Conservation (phyloP, 1,140 invertebrate species). For the Drosophila burlai region DNA sequence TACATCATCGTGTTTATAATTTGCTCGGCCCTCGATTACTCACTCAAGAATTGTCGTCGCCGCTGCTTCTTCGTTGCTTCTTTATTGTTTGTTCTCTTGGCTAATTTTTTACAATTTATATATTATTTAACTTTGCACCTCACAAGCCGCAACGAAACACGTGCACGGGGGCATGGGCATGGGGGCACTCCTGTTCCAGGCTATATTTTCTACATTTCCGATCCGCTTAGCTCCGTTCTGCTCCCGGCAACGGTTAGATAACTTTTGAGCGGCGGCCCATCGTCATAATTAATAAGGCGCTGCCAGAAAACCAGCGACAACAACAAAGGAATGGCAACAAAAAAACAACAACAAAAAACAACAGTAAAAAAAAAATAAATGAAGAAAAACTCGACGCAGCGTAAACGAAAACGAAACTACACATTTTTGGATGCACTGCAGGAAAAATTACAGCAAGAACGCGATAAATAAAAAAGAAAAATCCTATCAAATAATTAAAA, state of each 20-base stretch:
- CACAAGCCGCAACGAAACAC: background rate
- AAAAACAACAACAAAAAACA: conserved; percentile 39
- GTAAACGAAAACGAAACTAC: conserved; percentile 56
- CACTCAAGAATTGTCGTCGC: conserved; percentile 50
- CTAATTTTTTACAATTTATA: conserved; percentile 18
- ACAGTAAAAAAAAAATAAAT: conserved; percentile 23
- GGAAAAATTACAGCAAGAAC: background rate
- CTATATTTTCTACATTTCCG: conserved; percentile 10
- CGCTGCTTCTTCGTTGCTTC: conserved; percentile 12
- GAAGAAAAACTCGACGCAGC: conserved; percentile 47
- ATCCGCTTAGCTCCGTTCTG: conserved; percentile 29
- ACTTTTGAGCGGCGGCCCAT: conserved; percentile 69
- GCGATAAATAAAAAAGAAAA: background rate
- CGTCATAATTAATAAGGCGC: conserved; percentile 81
- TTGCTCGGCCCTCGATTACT: conserved; percentile 43
- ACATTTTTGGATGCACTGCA: conserved; percentile 29
- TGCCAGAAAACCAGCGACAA: conserved; percentile 56
- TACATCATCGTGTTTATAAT: conserved; percentile 55
- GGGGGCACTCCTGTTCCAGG: conserved; percentile 6
- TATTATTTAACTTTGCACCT: conserved; percentile 46
- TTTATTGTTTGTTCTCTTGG: background rate
- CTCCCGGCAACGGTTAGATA: conserved; percentile 76
- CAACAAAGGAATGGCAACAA: conserved; percentile 51
- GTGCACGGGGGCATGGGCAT: background rate
- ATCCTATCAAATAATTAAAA: background rate